Percentiles rank a stretch among this genome's conserved stretches.
Conservation (phyloP, 37 sponge, comb jelly and placozoan species). For the Halichondria panicea region DNA sequence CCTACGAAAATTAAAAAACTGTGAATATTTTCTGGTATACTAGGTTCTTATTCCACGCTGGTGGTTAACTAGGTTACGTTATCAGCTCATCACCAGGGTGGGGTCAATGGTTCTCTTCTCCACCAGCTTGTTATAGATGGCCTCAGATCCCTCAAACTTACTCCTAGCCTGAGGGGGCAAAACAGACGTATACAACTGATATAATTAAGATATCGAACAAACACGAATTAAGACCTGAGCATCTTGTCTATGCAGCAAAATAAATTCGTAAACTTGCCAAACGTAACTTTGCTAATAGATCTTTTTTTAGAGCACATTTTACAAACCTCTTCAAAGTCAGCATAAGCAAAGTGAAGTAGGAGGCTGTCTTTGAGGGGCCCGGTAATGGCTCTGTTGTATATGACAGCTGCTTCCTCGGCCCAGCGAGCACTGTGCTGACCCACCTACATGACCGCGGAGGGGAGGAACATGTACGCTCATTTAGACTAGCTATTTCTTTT, state of each 20-base stretch:
- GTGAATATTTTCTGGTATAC: too few relatives aligned
- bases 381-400: conserved; percentile 74
- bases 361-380: conserved; percentile 63
- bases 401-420: conserved; percentile 62
- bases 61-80: not conserved
- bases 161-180: not conserved
- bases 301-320: not conserved
- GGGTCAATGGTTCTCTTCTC: conserved; percentile 42
- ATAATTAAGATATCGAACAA: too few relatives aligned
- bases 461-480: conserved; percentile 5
- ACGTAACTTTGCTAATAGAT: too few relatives aligned
- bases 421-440: conserved; percentile 23
- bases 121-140: conserved; percentile 52
- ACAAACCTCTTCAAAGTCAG: conserved; percentile 95
- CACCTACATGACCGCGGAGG: conserved; percentile 33
- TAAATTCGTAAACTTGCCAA: not conserved
- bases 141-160: conserved; percentile 41
- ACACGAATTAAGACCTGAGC: too few relatives aligned
- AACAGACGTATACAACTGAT: too few relatives aligned
- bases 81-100: conserved; percentile 30
- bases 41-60: too few relatives aligned
- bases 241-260: not conserved
- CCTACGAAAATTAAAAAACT: too few relatives aligned
- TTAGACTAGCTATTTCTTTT: not conserved
- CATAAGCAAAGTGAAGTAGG: conserved; percentile 90